Percentiles rank a stretch among this genome's conserved stretches.
Conservation (phyloP, 1,140 invertebrate genomes). For the Platorchestia sp. region DNA sequence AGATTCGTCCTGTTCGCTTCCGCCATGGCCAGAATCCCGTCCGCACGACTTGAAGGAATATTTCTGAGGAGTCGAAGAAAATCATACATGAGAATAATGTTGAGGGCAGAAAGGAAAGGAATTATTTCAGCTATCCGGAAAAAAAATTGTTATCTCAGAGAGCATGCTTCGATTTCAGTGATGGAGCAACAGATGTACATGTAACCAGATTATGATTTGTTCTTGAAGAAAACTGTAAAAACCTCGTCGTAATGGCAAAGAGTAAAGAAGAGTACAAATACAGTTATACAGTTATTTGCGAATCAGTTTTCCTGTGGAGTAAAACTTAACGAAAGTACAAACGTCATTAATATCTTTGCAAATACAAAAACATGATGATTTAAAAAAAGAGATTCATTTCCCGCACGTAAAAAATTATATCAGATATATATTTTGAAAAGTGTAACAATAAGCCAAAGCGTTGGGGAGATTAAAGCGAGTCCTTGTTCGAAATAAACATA, state of each 20-base stretch:
- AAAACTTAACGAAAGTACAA: not conserved
- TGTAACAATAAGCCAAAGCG: not conserved
- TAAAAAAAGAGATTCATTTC: not conserved
- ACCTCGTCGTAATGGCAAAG: not conserved
- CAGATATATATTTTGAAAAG: no score
- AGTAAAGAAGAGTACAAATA: not conserved
- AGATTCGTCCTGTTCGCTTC: slow-evolving; percentile 78
- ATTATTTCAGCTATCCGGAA: no score
- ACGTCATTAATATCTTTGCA: not conserved
- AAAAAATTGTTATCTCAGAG: no score
- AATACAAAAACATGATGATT: not conserved
- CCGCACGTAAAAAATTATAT: no score
- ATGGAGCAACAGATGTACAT: no score
- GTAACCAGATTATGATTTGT: not conserved
- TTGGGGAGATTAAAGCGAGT: not conserved
- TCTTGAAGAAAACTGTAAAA: not conserved
- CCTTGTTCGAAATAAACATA: not conserved
- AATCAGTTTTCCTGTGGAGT: no score
- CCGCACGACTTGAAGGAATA: slow-evolving; percentile 81
- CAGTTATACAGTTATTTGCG: no score
- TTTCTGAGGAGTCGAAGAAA: slow-evolving; percentile 73
- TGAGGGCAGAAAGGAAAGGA: no score
- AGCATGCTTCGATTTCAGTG: no score
- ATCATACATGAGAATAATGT: not conserved
- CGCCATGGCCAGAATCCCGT: slow-evolving; percentile 77